Percentiles rank a stretch among this genome's conserved stretches.
Conservation (phyloP, 2,888 invertebrate species). For the Mythimna albipuncta region DNA sequence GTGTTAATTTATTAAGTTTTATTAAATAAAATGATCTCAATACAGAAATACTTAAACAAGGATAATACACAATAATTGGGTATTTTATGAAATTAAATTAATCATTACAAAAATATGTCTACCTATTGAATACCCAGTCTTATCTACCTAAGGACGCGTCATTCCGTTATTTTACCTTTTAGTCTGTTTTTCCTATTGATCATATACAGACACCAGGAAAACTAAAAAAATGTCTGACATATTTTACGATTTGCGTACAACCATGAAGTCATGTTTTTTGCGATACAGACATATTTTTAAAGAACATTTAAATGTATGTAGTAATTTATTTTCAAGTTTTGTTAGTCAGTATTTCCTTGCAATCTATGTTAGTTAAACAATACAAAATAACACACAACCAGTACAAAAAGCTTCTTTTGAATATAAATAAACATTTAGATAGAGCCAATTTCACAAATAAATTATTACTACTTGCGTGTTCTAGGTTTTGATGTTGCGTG, state of each 20-base stretch:
- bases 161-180: constrained; percentile 10
- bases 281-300: neutral
- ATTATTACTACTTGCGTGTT: too few relatives aligned
- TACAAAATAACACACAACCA: too few relatives aligned
- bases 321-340: too few relatives aligned
- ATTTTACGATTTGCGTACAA: constrained; percentile 15
- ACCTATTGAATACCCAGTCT: constrained; percentile 5
- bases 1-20: constrained; percentile 7
- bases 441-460: too few relatives aligned
- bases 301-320: too few relatives aligned
- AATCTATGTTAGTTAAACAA: too few relatives aligned
- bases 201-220: constrained; percentile 27
- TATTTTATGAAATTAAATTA: constrained; percentile 29
- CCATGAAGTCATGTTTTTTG: neutral
- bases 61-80: constrained; percentile 33
- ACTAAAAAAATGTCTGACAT: constrained; percentile 2
- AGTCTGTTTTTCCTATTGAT: constrained; percentile 11
- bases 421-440: too few relatives aligned
- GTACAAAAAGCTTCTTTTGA: too few relatives aligned
- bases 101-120: neutral
- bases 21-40: neutral
- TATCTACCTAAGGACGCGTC: neutral
- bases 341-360: too few relatives aligned
- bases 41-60: constrained; percentile 23
- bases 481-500: too few relatives aligned